A percentile compares a stretch with the other conserved stretches of the same genome.
Evolutionary conservation across 2,113 vertebrate genomes (phyloP).

Genomic region (Nothobranchius kuhntae): DNA sequence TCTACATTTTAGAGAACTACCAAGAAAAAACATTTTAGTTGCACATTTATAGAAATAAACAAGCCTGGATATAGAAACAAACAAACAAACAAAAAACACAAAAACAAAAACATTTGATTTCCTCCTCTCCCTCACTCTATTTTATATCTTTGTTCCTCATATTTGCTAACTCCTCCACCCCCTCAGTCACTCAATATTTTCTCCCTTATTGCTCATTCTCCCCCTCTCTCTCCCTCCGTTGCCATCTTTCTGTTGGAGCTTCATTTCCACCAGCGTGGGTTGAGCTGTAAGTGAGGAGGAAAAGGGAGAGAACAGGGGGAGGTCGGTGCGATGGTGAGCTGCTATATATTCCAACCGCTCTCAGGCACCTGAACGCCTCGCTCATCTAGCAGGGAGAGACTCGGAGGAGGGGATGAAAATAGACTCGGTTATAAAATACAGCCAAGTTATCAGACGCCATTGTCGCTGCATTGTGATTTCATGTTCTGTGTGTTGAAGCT

Average conservation of each 20-base stretch:
- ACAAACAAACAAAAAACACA: slow-evolving; percentile 4
- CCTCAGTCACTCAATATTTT: slow-evolving; percentile 51
- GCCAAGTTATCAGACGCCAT: slow-evolving; percentile 19
- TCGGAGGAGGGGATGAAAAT: slow-evolving; percentile 47
- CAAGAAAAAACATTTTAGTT: background rate
- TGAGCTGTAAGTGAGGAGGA: slow-evolving; percentile 38
- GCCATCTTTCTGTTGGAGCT: slow-evolving; percentile 4
- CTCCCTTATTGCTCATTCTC: slow-evolving; percentile 40
- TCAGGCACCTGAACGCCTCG: slow-evolving; percentile 52
- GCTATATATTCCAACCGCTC: slow-evolving; percentile 37
- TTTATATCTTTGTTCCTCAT: slow-evolving; percentile 43
- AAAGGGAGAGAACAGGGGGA: slow-evolving; percentile 31
- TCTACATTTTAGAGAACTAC: background rate
- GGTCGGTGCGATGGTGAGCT: slow-evolving; percentile 16
- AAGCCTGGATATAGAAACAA: background rate
- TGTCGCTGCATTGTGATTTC: slow-evolving; percentile 15
- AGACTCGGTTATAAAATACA: slow-evolving; percentile 15
- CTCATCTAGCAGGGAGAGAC: slow-evolving; percentile 13
- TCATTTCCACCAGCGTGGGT: slow-evolving; percentile 45
- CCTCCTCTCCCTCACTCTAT: slow-evolving; percentile 18
- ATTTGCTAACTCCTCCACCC: slow-evolving; percentile 50
- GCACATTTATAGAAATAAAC: slow-evolving; percentile 7
- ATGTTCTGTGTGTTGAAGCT: slow-evolving; percentile 1
- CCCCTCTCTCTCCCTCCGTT: slow-evolving; percentile 10
- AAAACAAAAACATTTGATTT: slow-evolving; percentile 22